Base-by-base conservation (phyloP, 1,140 invertebrate species). In the Caerostris darwini region DNA sequence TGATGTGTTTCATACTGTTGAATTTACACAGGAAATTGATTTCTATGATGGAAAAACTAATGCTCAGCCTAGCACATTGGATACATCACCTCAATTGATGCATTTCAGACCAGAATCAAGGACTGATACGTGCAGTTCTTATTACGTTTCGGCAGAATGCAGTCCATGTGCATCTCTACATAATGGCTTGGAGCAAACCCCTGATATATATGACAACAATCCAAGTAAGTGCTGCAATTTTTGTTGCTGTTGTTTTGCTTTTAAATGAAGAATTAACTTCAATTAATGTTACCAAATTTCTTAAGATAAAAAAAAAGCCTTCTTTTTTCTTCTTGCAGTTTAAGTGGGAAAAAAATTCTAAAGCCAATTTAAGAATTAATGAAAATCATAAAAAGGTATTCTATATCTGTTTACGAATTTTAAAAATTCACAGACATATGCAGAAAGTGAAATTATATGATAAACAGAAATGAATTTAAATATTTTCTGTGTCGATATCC, bases 61-160 rank as follows among this genome's bases (percentile, higher is more conserved):
- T 50, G 12, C 19, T 53, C 10, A 50, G 53, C 10, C 34, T 12
- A 77, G 19, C 5, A 19, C 67, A 19, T 19, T 71, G 67, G 67
- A 71, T 71, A 8, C 50, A 50, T 53, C 10, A 17, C 34, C 12
- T 83, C 82, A 57, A 19, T 54, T 82, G 3, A 34, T 54, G 19
- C 56, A 59, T 50, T 64, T 87, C 7, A 67, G 88, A 71, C 88
- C 88, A 59, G 64, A 88, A 56, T 93, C 85, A 4, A 12, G 61
- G 7, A 87, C 10, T 77, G 92, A 88, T 59, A 59, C 83, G 19
- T 61, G 64, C 58, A 93, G 92, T 59, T 88, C 92, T 17, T 8
- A 58, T 58, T 87, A 93, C 34, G 56, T 81, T 10, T 93, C 85
- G 6, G 83, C 92, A 12, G 85, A 88, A 53, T 69, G 92, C 85